Evolutionary conservation across 2,888 invertebrate species (phyloP).

Genomic region (Synergus japonicus): DNA sequence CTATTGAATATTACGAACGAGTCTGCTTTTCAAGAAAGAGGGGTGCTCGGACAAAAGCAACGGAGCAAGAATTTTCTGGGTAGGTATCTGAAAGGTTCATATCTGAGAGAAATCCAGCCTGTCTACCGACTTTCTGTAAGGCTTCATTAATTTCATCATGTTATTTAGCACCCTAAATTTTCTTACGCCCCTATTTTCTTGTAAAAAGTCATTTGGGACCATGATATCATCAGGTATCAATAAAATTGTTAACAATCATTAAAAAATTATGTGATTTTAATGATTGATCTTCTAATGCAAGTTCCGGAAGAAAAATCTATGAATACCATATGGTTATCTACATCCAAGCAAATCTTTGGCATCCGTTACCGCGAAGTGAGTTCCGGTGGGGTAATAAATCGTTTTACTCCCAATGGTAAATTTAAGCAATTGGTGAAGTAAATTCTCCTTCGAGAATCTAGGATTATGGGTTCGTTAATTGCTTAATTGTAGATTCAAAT

Average conservation of each 20-base stretch:
- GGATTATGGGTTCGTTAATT: slow-evolving; percentile 6
- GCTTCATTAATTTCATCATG: slow-evolving; percentile 48
- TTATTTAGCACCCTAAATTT: slow-evolving; percentile 59
- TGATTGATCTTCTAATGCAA: too few species aligned
- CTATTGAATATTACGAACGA: slow-evolving; percentile 1
- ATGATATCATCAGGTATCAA: not conserved
- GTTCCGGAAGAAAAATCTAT: too few species aligned
- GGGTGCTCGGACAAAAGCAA: not conserved
- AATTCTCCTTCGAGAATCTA: slow-evolving; percentile 38
- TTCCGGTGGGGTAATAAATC: slow-evolving; percentile 16
- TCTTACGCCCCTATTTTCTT: not conserved
- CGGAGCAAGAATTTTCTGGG: not conserved
- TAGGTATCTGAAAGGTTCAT: slow-evolving; percentile 12
- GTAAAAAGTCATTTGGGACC: not conserved
- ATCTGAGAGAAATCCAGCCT: slow-evolving; percentile 6
- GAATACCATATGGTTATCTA: slow-evolving; percentile 43
- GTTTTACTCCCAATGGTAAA: slow-evolving; percentile 41
- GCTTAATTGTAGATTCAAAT: slow-evolving; percentile 1
- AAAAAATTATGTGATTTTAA: too few species aligned
- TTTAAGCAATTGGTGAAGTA: slow-evolving; percentile 41
- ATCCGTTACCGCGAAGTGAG: slow-evolving; percentile 18
- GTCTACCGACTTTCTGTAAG: slow-evolving; percentile 22
- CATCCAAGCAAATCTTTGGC: slow-evolving; percentile 13
- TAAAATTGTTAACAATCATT: too few species aligned
- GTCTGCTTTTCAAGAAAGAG: slow-evolving; percentile 7